These are phyloP conservation scores for Linnaemya tessellans DNA, from an alignment of 2,888 invertebrate genomes.

Conservation along the genomic window DNA sequence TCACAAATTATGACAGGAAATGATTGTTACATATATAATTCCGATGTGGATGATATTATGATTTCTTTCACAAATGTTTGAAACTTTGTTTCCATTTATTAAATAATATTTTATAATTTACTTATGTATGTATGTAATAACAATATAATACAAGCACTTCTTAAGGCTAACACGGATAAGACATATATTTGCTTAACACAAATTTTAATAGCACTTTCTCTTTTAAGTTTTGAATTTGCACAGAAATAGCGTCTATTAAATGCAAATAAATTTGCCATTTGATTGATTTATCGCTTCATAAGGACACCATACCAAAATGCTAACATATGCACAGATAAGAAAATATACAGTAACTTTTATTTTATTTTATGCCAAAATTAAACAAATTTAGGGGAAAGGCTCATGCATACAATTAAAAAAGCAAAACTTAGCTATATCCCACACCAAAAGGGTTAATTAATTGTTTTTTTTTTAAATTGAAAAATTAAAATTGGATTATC, in stretches of 20 bases:
- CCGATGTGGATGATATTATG: no score
- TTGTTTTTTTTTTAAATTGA: neutral
- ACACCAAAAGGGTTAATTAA: slow-evolving; percentile 4
- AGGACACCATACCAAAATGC: slow-evolving; percentile 49
- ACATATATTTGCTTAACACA: neutral
- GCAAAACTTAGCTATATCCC: neutral
- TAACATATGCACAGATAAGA: slow-evolving; percentile 49
- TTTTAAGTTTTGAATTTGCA: slow-evolving; percentile 19
- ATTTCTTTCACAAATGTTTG: no score
- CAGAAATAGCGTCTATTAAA: neutral
- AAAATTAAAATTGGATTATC: neutral
- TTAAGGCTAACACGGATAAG: neutral
- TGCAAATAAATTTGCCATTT: slow-evolving; percentile 33
- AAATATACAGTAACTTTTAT: slow-evolving; percentile 41
- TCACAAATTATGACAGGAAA: no score
- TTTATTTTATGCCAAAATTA: slow-evolving; percentile 3
- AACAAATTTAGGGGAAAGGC: neutral
- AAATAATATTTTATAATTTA: no score
- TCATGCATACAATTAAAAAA: neutral
- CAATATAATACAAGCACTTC: neutral
- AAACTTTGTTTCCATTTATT: no score
- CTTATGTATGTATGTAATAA: neutral
- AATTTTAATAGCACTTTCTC: slow-evolving; percentile 9
- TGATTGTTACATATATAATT: no score
- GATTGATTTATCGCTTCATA: slow-evolving; percentile 55